Conservation (phyloP, 2,797 vertebrate genomes). For the Sebastes steindachneri region DNA sequence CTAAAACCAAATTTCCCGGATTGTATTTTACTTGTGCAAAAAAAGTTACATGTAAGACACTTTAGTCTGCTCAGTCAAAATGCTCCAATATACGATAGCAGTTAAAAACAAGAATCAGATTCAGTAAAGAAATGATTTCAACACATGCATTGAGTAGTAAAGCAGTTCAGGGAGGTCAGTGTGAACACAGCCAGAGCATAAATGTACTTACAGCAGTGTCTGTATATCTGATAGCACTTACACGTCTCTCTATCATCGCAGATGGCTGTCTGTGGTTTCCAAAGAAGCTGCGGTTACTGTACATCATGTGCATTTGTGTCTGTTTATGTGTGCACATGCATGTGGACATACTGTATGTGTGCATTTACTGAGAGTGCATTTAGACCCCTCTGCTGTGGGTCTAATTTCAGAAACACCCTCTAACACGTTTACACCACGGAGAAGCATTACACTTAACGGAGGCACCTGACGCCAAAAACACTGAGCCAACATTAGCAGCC, state of each 20-base stretch:
- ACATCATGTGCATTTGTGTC: conserved; percentile 15
- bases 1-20: neutral
- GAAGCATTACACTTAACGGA: conserved; percentile 49
- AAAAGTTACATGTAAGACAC: neutral
- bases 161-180: neutral
- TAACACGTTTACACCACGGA: conserved; percentile 59
- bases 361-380: conserved; percentile 38
- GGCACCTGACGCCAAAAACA: conserved; percentile 73
- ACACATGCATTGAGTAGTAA: conserved; percentile 3
- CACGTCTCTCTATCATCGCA: conserved; percentile 40
- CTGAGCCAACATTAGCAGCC: conserved; percentile 53
- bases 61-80: neutral
- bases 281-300: conserved; percentile 53
- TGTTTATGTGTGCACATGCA: conserved; percentile 21
- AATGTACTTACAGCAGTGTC: conserved; percentile 34
- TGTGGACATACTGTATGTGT: conserved; percentile 33
- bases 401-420: conserved; percentile 69
- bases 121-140: neutral
- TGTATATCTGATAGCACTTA: conserved; percentile 65
- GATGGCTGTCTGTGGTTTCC: conserved; percentile 65
- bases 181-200: conserved; percentile 26
- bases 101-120: neutral
- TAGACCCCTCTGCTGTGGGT: conserved; percentile 60
- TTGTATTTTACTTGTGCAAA: neutral
- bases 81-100: neutral